Evolutionary conservation across 2,797 vertebrate genomes (phyloP), one percentile per base, ranked within the genome.

Genomic region (Myioborus melanocephalus): DNA sequence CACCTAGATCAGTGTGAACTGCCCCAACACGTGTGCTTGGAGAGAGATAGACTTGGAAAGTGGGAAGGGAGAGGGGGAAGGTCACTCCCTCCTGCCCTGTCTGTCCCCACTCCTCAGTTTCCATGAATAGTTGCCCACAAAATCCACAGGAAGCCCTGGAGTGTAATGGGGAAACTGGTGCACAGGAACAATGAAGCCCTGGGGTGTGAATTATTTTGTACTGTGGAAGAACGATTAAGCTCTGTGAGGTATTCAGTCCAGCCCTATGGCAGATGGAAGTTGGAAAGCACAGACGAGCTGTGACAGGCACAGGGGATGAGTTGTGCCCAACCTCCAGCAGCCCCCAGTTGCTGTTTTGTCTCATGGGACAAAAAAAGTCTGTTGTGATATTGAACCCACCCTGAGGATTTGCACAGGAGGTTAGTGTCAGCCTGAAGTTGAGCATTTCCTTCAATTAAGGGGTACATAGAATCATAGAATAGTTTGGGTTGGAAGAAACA

Each of bases 181-280:
- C 53, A 35, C n/a, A 52, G 70, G 80, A 91, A 87, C 77, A 79
- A 82, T 47, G 65, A 73, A 93, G 88, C 86, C 88, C 75, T 82
- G 66, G 44, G 56, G 90, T 89, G 73, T 73, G 81, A 95, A 93
- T 93, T 83, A 82, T 50, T 72, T 73, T 21, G 52, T 9, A 4
- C 44, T 14, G 17, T 27, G 88, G 73, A 84, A 92, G 80, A 94
- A 84, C 83, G 92, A 70, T 93, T 72, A 82, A 89, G 53, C 83
- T 81, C 80, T 93, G 52, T 79, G 73, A 93, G 63, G 32, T 77
- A 6, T 61, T 78, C 59, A 7, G 5, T 65, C 26, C 50, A 27
- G 65, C 46, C 69, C 55, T 5, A 10, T 50, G 60, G 77, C 35
- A 60, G 44, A 68, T 27, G 9, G 6, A 22, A 30, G 52, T 2